Conservation (phyloP, 1,140 invertebrate genomes). For the Physella acuta region DNA sequence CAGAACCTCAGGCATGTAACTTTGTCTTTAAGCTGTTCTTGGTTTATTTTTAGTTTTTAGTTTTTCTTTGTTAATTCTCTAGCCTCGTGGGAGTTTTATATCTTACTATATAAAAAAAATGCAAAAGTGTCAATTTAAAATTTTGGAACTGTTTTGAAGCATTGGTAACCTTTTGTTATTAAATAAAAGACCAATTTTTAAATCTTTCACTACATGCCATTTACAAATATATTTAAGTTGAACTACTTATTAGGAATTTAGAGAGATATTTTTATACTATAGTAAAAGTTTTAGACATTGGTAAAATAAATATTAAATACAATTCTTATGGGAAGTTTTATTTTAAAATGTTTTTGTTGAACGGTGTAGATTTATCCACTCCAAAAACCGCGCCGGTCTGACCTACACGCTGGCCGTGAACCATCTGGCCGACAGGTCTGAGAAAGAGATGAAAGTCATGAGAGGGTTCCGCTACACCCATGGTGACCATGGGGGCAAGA, state of each 20-base stretch:
- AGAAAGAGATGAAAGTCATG: slow-evolving; percentile 77
- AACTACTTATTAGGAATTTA: neutral
- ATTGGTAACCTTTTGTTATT: too few species aligned
- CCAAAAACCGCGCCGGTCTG: slow-evolving; percentile 76
- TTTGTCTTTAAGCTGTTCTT: too few species aligned
- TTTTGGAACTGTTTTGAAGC: too few species aligned
- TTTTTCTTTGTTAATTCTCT: too few species aligned
- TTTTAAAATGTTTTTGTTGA: slow-evolving; percentile 1
- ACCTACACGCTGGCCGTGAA: slow-evolving; percentile 80
- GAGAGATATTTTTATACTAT: neutral
- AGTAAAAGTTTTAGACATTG: neutral
- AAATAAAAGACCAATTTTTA: too few species aligned
- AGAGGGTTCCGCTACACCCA: slow-evolving; percentile 72
- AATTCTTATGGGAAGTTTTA: neutral
- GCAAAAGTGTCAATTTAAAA: too few species aligned
- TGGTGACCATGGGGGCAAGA: slow-evolving; percentile 66
- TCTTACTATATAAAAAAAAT: too few species aligned
- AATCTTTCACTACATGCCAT: too few species aligned
- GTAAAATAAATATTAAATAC: neutral
- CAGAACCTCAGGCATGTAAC: slow-evolving; percentile 76
- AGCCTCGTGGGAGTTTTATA: too few species aligned
- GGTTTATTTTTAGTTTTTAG: too few species aligned
- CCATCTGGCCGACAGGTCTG: slow-evolving; percentile 82
- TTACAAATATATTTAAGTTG: too few species aligned
- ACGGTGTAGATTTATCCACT: slow-evolving; percentile 75